Percentiles rank a stretch among this genome's conserved stretches.
phyloP scores from a whole-genome alignment of 2,888 invertebrate genomes.

The Ernsta delagoae region DNA sequence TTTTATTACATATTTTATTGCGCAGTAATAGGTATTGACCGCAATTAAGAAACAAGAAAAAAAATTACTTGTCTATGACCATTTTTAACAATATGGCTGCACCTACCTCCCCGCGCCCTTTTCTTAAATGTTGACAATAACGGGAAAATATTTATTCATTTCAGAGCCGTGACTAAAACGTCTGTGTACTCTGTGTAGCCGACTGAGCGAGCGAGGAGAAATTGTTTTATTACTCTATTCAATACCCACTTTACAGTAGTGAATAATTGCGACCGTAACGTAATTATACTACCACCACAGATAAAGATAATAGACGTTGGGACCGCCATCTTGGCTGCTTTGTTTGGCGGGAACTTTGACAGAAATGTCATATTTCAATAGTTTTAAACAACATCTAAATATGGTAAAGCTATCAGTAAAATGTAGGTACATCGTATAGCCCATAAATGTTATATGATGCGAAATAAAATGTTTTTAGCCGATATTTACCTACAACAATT shows the following conservation, averaged over 20 bases:
- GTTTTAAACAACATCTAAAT: constrained; percentile 25
- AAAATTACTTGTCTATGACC: constrained; percentile 58
- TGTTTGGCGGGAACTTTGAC: constrained; percentile 46
- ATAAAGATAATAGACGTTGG: constrained; percentile 17
- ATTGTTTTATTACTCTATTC: constrained; percentile 59
- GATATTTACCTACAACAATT: too few relatives aligned
- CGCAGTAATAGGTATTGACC: constrained; percentile 38
- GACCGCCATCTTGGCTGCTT: constrained; percentile 42
- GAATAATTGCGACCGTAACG: constrained; percentile 65
- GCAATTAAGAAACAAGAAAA: constrained; percentile 32
- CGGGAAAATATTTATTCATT: constrained; percentile 27
- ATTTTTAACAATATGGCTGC: constrained; percentile 38
- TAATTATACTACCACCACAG: constrained; percentile 69
- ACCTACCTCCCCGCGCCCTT: constrained; percentile 49
- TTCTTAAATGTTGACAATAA: constrained; percentile 19
- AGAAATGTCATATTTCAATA: constrained; percentile 35
- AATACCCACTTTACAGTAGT: constrained; percentile 70
- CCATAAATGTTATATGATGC: constrained; percentile 19
- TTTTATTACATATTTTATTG: constrained; percentile 41
- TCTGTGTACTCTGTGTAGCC: constrained; percentile 46
- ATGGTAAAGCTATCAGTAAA: constrained; percentile 29
- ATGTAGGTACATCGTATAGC: too few relatives aligned
- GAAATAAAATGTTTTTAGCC: too few relatives aligned
- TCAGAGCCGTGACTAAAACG: constrained; percentile 33
- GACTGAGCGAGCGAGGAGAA: constrained; percentile 48